phyloP scores from a whole-genome alignment of 2,888 invertebrate genomes.

The Perithous albicinctus region DNA sequence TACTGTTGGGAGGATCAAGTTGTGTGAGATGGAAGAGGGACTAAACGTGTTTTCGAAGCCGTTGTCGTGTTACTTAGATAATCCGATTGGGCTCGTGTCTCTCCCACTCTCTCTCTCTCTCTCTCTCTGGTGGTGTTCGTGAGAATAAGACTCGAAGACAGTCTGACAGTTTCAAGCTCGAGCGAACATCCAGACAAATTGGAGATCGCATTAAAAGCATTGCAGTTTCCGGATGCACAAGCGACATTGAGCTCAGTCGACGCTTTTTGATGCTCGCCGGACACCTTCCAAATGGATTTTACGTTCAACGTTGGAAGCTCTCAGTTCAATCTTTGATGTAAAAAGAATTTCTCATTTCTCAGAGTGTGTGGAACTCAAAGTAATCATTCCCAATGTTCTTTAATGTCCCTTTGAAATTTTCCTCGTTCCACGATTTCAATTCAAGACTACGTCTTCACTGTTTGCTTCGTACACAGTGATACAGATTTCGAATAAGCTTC shows the following conservation, averaged over 20 bases:
- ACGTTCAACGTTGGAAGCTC: background rate
- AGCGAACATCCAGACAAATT: constrained; percentile 6
- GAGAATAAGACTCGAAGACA: constrained; percentile 19
- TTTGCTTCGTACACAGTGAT: background rate
- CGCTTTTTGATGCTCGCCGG: background rate
- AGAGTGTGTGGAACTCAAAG: background rate
- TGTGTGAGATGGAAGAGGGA: constrained; percentile 4
- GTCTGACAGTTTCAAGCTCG: constrained; percentile 15
- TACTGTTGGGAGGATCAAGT: background rate
- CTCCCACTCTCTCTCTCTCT: too few species aligned
- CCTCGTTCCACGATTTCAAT: background rate
- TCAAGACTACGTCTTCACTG: background rate
- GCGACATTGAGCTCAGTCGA: constrained; percentile 12
- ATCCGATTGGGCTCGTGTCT: constrained; percentile 41
- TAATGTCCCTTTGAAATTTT: background rate
- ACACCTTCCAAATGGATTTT: background rate
- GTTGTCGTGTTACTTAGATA: constrained; percentile 40
- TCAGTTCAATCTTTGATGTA: background rate
- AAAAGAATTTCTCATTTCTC: background rate
- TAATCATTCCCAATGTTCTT: too few species aligned
- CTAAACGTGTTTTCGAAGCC: constrained; percentile 41
- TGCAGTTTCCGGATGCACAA: background rate
- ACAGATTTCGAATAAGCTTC: background rate
- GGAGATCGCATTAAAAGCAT: constrained; percentile 30
- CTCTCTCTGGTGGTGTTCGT: too few species aligned